A percentile compares a stretch with the other conserved stretches of the same genome.
phyloP scores from a whole-genome alignment of 2,113 vertebrate genomes.

The Mustela lutreola region DNA sequence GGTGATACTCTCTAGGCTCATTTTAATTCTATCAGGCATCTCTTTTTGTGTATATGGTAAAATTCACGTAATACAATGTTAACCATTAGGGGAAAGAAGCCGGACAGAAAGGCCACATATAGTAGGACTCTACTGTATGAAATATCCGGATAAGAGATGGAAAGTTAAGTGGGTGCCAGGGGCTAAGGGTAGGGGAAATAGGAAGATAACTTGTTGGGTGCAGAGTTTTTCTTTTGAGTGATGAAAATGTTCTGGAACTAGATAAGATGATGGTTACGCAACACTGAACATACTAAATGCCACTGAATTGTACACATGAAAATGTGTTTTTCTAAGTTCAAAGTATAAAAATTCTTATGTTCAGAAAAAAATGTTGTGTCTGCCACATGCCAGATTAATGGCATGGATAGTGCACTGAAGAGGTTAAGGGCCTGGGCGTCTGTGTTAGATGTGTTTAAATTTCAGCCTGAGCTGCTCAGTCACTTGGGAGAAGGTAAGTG shows the following conservation, averaged over 20 bases:
- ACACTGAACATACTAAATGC: background rate
- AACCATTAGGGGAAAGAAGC: background rate
- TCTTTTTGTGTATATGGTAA: background rate
- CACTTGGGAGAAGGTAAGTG: background rate
- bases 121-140: background rate
- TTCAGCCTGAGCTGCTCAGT: background rate
- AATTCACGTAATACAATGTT: background rate
- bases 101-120: background rate
- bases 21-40: conserved; percentile 5
- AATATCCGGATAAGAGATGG: background rate
- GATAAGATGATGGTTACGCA: background rate
- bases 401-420: background rate
- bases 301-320: background rate
- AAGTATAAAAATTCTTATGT: background rate
- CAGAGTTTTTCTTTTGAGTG: background rate
- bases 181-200: rapidly evolving
- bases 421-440: background rate
- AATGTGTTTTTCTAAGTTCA: background rate
- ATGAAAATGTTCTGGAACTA: background rate
- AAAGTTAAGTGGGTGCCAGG: background rate
- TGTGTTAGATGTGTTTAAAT: background rate
- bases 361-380: background rate
- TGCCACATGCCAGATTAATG: background rate
- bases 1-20: background rate
- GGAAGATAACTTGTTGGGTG: background rate